Percentiles rank a stretch among this genome's conserved stretches.
Conservation (phyloP, 2,888 invertebrate species). For the Tenthredo notha region DNA sequence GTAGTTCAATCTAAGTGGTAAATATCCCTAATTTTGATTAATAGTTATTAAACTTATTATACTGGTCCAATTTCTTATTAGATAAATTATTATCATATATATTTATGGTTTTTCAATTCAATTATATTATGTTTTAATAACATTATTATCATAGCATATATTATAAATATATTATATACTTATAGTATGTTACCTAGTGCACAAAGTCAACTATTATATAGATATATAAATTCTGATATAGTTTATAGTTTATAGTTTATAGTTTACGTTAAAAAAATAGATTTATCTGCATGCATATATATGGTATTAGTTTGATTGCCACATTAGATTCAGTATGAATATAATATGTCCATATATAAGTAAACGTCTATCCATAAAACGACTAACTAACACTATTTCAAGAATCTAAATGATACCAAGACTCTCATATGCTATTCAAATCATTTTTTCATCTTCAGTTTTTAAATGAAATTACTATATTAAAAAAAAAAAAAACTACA, state of each 20-base stretch:
- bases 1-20: neutral
- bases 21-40: neutral
- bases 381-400: slow-evolving; percentile 1
- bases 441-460: neutral
- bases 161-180: neutral
- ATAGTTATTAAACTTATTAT: neutral
- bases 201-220: slow-evolving; percentile 7
- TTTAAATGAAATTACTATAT: neutral
- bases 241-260: neutral
- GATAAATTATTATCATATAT: neutral
- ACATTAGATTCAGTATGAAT: slow-evolving; percentile 28
- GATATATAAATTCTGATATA: slow-evolving; percentile 1
- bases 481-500: too few species aligned
- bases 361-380: neutral
- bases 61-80: neutral
- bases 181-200: neutral
- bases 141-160: neutral
- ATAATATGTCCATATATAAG: neutral
- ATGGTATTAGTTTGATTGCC: slow-evolving; percentile 3
- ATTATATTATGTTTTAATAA: neutral
- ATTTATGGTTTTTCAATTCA: neutral
- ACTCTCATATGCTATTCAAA: neutral
- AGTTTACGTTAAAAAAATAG: neutral
- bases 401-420: neutral
- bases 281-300: neutral